Conservation (phyloP, 1,140 invertebrate species). For the Heliconius hermathena region DNA sequence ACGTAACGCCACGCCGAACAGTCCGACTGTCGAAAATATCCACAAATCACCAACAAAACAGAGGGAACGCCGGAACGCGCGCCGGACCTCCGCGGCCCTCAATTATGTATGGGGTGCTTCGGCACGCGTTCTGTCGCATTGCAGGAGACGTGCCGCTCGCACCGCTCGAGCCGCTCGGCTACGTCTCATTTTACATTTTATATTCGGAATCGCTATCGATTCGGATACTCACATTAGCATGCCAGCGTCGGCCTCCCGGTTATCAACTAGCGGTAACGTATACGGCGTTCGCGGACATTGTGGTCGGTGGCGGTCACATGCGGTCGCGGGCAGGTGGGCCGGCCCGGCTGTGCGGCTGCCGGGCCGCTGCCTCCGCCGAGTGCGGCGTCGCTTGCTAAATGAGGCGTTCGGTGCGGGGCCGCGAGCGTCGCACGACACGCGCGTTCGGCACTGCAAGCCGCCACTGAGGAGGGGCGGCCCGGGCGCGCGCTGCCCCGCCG, state of each 20-base stretch:
- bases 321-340: conserved; percentile 59
- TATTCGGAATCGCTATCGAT: conserved; percentile 52
- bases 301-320: conserved; percentile 59
- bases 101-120: conserved; percentile 57
- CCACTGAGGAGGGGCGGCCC: conserved; percentile 79
- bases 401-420: conserved; percentile 61
- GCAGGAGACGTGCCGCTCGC: conserved; percentile 55
- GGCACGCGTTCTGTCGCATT: conserved; percentile 66
- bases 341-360: conserved; percentile 67
- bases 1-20: conserved; percentile 64
- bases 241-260: conserved; percentile 70
- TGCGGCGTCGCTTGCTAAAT: conserved; percentile 75
- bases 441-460: conserved; percentile 76
- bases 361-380: conserved; percentile 65
- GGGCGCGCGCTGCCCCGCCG: conserved; percentile 54
- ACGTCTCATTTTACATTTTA: conserved; percentile 50
- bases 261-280: conserved; percentile 77
- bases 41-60: conserved; percentile 54
- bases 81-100: conserved; percentile 38
- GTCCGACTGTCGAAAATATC: conserved; percentile 72
- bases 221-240: conserved; percentile 78
- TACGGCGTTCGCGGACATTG: conserved; percentile 71
- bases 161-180: conserved; percentile 9
- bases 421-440: conserved; percentile 77
- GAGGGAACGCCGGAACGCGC: conserved; percentile 33